Conservation (phyloP, 2,797 vertebrate genomes). For the Notolepis coatsorum region DNA sequence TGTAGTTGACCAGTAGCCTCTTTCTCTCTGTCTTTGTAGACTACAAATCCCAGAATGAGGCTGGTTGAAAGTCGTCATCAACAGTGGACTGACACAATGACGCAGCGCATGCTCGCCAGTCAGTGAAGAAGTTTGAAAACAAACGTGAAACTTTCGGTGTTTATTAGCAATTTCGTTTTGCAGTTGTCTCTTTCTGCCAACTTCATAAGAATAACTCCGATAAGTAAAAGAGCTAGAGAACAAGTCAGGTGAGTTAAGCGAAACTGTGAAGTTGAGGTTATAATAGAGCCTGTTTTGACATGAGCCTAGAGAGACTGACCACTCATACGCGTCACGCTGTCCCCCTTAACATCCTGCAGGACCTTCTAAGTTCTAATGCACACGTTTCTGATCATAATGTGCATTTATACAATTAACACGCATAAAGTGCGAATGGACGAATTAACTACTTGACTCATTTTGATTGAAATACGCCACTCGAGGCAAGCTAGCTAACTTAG, state of each 20-base stretch:
- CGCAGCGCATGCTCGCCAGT: constrained; percentile 40
- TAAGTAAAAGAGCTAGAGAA: not conserved
- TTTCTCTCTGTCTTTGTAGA: too few species aligned
- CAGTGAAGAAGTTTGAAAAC: constrained; percentile 75
- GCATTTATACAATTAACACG: too few species aligned
- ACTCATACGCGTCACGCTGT: not conserved
- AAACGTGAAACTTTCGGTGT: constrained; percentile 64
- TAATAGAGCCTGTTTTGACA: constrained; percentile 2
- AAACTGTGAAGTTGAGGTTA: too few species aligned
- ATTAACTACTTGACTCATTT: too few species aligned
- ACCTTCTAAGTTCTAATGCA: not conserved
- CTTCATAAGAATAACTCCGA: not conserved
- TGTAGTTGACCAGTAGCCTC: too few species aligned
- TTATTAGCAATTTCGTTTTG: not conserved
- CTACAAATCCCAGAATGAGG: constrained; percentile 38
- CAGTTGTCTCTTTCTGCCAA: accelerated
- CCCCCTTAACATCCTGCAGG: constrained; percentile 24
- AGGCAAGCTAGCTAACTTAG: too few species aligned
- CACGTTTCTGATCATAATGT: not conserved
- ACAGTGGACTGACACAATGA: constrained; percentile 36
- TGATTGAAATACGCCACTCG: too few species aligned
- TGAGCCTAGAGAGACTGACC: not conserved
- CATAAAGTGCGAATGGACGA: too few species aligned
- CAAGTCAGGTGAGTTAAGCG: constrained; percentile 29
- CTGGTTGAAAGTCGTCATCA: constrained; percentile 39